Base-by-base conservation (phyloP, 2,888 invertebrate species). In the Metalampra italica region DNA sequence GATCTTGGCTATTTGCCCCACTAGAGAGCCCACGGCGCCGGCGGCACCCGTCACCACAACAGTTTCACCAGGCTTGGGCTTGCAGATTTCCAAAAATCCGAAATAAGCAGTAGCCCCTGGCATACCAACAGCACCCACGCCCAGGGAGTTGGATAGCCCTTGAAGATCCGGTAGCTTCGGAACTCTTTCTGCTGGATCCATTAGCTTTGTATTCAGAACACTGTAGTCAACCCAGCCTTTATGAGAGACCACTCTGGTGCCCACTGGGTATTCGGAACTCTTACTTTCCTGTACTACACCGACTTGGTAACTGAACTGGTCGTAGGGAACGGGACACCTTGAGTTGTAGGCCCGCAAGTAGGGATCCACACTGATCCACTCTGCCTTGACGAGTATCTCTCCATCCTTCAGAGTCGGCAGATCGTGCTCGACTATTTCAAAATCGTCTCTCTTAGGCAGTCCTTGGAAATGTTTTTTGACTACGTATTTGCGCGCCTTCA, bases 41-140 rank as follows among this genome's bases (percentile, higher is more conserved):
- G 92, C 93, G 11, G 93, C 93, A 5, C 91, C 90, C 29, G 89
- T 91, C 4, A 94, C 90, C 7, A 93, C 90, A 1, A 94, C 88
- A 0, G 91, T 91, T 64, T 94, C 93, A 7, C 92, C 93, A 3
- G 82, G 56, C 69, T 92, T 91, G 1, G 93, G 92, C 40, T 91
- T 68, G 60, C 92, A 93, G 29, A 92, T 61, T 52, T 93, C 91
- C 41, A 91, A 55, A 9, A 93, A 78, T 8, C 93, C 93, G 71
- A 93, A 92, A 61, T 92, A 92, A 0, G 93, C 93, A 0, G 93
- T 92, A 40, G 90, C 91, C 84, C 94, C 94, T 9, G 93, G 91
- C 92, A 92, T 92, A 49, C 94, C 93, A 2, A 93, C 71, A 7
- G 90, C 82, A 22, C 94, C 93, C 0, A 93, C 61, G 9, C 82